Evolutionary conservation across 2,888 invertebrate species (phyloP).

Genomic region (Monoplex corrugatus): DNA sequence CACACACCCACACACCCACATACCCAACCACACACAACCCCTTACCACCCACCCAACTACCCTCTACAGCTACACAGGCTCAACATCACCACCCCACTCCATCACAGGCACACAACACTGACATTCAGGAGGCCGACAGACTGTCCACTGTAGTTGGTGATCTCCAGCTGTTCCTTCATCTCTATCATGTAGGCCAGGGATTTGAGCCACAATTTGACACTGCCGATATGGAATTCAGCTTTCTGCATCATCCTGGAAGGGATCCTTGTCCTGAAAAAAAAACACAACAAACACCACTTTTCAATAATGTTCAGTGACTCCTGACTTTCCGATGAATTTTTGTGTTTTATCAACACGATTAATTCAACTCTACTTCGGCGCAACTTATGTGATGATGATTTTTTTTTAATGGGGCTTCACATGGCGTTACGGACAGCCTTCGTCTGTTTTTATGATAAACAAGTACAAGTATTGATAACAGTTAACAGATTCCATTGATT

Average conservation of each 20-base stretch:
- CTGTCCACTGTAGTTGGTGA: slow-evolving; percentile 82
- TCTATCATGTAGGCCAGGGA: slow-evolving; percentile 83
- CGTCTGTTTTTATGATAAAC: no score
- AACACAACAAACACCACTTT: no score
- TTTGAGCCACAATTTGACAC: slow-evolving; percentile 83
- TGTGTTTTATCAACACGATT: no score
- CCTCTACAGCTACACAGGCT: not conserved
- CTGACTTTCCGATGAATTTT: no score
- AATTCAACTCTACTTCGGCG: no score
- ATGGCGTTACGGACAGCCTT: no score
- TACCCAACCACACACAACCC: not conserved
- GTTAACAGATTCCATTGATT: no score
- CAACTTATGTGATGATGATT: no score
- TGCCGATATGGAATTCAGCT: slow-evolving; percentile 83
- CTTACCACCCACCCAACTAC: not conserved
- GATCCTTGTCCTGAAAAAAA: slow-evolving; percentile 82
- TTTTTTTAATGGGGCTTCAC: no score
- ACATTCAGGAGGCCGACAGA: slow-evolving; percentile 77
- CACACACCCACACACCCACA: not conserved
- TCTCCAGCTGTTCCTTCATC: slow-evolving; percentile 83
- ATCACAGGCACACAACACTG: not conserved
- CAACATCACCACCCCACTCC: not conserved
- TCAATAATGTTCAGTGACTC: no score
- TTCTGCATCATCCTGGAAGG: slow-evolving; percentile 83
- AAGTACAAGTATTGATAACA: no score